phyloP scores from a whole-genome alignment of 2,797 vertebrate genomes.

The Syngnathus acus region DNA sequence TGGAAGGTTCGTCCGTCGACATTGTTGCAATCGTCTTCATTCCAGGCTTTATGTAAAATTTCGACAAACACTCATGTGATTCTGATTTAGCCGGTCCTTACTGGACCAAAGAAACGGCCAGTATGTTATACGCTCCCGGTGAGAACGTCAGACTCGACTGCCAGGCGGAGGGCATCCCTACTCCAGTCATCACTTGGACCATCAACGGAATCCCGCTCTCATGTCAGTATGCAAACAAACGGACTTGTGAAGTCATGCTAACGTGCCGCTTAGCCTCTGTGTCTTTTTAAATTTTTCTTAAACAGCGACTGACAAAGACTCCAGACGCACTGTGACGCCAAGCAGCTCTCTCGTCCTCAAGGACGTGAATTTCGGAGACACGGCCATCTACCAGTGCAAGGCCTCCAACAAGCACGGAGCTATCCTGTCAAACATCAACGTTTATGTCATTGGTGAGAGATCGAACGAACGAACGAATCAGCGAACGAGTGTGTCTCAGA shows the following conservation, averaged over 20 bases:
- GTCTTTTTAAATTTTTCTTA: conserved; percentile 1
- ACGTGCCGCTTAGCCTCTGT: conserved; percentile 1
- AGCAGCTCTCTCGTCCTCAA: conserved; percentile 66
- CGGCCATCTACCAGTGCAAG: conserved; percentile 81
- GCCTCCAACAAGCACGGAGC: conserved; percentile 79
- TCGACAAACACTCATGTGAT: background rate
- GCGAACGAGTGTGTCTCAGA: background rate
- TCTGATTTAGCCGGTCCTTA: conserved; percentile 75
- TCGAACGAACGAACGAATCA: background rate
- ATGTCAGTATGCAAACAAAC: conserved; percentile 51
- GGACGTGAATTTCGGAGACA: conserved; percentile 72
- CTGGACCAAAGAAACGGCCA: conserved; percentile 77
- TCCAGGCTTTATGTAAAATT: background rate
- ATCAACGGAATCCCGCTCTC: conserved; percentile 74
- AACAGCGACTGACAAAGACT: conserved; percentile 61
- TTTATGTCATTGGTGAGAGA: conserved; percentile 75
- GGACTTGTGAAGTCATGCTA: background rate
- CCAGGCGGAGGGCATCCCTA: conserved; percentile 78
- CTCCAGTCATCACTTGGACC: conserved; percentile 75
- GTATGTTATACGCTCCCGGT: conserved; percentile 77
- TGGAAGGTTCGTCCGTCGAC: conserved; percentile 73
- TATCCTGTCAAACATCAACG: conserved; percentile 77
- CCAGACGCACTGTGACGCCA: conserved; percentile 57
- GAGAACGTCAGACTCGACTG: conserved; percentile 79
- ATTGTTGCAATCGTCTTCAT: background rate